These are phyloP conservation scores for Phyllostomus hastatus DNA, from an alignment of 2,113 vertebrate genomes.

Conservation along the genomic window DNA sequence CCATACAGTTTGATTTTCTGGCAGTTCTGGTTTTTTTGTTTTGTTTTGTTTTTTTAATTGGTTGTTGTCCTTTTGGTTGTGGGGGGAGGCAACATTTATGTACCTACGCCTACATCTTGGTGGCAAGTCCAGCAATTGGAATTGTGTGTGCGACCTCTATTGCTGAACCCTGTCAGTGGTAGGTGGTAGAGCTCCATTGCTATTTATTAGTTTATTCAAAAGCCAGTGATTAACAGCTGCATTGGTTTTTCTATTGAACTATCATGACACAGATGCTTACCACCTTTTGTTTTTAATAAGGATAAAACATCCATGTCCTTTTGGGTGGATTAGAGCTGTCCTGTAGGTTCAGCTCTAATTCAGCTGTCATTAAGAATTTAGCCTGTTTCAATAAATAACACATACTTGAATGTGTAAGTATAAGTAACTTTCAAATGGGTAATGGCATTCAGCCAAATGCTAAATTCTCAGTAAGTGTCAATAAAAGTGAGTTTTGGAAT, in stretches of 20 bases:
- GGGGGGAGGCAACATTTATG: too few species aligned
- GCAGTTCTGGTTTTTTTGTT: too few species aligned
- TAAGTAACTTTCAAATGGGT: background rate
- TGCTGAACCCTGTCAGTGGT: background rate
- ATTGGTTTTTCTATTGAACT: background rate
- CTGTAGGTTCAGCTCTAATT: background rate
- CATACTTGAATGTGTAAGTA: background rate
- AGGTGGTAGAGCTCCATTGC: background rate
- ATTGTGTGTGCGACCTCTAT: background rate
- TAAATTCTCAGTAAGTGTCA: background rate
- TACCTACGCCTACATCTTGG: too few species aligned
- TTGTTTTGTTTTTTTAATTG: too few species aligned
- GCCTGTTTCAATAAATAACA: background rate
- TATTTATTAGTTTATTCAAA: constrained; percentile 12
- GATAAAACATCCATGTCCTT: background rate
- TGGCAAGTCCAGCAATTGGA: background rate
- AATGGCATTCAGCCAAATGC: background rate
- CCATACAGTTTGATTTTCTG: too few species aligned
- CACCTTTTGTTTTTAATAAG: constrained; percentile 15
- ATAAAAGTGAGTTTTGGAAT: background rate
- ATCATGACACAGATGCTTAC: background rate
- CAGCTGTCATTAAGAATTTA: background rate
- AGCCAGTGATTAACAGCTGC: background rate
- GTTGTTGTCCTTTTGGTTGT: too few species aligned
- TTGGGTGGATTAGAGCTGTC: background rate